Evolutionary conservation across 2,113 vertebrate genomes (phyloP).

Genomic region (Macaca mulatta): DNA sequence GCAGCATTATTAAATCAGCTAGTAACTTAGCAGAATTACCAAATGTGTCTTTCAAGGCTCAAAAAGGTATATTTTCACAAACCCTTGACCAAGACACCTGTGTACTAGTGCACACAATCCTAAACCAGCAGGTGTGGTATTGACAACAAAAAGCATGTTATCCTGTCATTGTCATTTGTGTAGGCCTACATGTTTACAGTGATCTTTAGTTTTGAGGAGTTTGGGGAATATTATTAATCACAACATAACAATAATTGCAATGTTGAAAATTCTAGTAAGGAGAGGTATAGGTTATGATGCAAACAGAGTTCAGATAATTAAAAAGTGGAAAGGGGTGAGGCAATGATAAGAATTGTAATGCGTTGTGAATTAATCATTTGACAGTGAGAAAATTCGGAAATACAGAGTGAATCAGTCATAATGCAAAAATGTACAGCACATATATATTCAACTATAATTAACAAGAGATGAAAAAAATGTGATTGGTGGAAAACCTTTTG

Average conservation of each 20-base stretch:
- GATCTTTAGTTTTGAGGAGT: conserved; percentile 15
- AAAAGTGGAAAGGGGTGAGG: not conserved
- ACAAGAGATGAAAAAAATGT: conserved; percentile 20
- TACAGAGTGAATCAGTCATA: conserved; percentile 1
- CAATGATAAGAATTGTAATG: not conserved
- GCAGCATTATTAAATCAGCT: not conserved
- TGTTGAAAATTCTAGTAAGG: conserved; percentile 6
- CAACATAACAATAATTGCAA: not conserved
- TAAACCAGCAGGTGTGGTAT: not conserved
- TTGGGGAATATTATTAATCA: not conserved
- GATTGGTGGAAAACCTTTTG: conserved; percentile 50
- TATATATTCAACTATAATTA: conserved; percentile 14
- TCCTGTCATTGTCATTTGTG: not conserved
- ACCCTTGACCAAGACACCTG: not conserved
- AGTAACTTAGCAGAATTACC: not conserved
- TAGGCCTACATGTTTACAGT: not conserved
- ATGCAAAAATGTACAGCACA: not conserved
- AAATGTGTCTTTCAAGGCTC: not conserved
- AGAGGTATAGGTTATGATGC: not conserved
- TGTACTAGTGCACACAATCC: not conserved
- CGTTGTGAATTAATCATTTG: not conserved
- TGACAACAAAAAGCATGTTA: not conserved
- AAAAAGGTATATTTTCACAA: not conserved
- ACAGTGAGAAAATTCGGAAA: conserved; percentile 48
- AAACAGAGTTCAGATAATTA: conserved; percentile 20